Percentiles rank a stretch among this genome's conserved stretches.
These are phyloP conservation scores for Silurus glanis DNA, from an alignment of 2,113 vertebrate species.

Conservation along the genomic window DNA sequence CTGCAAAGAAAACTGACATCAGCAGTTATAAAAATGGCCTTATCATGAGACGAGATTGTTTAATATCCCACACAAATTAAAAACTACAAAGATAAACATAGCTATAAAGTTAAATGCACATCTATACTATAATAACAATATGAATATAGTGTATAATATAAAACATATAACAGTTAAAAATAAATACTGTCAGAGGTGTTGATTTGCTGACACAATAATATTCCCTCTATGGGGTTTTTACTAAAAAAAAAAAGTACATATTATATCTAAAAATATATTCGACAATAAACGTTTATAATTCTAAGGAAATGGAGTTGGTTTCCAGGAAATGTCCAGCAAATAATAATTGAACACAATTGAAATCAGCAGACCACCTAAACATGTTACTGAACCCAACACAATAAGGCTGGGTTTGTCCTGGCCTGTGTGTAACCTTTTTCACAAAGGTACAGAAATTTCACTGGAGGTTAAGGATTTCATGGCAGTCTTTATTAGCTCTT, in stretches of 20 bases:
- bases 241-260: not conserved
- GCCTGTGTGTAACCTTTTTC: not conserved
- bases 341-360: not conserved
- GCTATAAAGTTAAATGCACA: too few relatives aligned
- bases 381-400: not conserved
- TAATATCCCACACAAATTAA: not conserved
- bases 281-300: not conserved
- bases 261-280: not conserved
- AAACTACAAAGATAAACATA: not conserved
- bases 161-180: not conserved
- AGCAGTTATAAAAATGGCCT: not conserved
- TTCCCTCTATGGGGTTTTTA: not conserved
- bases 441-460: conserved; percentile 40
- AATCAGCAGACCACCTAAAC: not conserved
- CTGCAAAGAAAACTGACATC: not conserved
- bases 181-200: not conserved
- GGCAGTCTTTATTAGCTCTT: conserved; percentile 39
- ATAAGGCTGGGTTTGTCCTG: not conserved
- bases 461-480: conserved; percentile 23
- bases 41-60: not conserved
- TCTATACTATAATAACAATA: not conserved
- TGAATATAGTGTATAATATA: not conserved
- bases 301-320: not conserved
- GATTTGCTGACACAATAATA: not conserved
- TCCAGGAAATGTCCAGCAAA: not conserved